A percentile compares a stretch with the other conserved stretches of the same genome.
These are phyloP conservation scores for Danionella cerebrum DNA, from an alignment of 2,113 vertebrate species.

Conservation along the genomic window DNA sequence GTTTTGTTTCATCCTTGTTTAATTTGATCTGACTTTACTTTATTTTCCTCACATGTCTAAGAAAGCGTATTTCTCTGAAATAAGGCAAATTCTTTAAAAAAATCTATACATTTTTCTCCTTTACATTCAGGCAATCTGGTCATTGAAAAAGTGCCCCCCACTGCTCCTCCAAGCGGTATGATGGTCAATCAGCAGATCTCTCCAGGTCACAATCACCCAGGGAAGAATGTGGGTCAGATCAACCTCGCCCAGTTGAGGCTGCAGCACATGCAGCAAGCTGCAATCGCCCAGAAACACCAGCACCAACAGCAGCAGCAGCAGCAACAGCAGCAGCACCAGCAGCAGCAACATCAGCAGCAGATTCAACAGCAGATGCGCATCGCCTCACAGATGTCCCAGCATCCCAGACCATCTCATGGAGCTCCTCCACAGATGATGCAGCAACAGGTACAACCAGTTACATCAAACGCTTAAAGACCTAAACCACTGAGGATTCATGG, in stretches of 20 bases:
- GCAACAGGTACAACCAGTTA: slow-evolving; percentile 83
- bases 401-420: slow-evolving; percentile 73
- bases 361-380: slow-evolving; percentile 88
- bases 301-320: slow-evolving; percentile 77
- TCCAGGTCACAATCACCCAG: slow-evolving; percentile 79
- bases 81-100: too few relatives aligned
- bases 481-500: too few relatives aligned
- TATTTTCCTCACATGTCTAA: too few relatives aligned
- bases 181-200: slow-evolving; percentile 80
- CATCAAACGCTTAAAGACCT: too few relatives aligned
- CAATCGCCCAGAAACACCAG: slow-evolving; percentile 84
- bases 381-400: slow-evolving; percentile 79
- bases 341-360: slow-evolving; percentile 59
- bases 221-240: slow-evolving; percentile 87
- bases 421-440: slow-evolving; percentile 79
- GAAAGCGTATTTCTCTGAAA: too few relatives aligned
- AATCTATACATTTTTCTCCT: not conserved
- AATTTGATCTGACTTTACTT: too few relatives aligned
- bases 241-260: slow-evolving; percentile 92
- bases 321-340: slow-evolving; percentile 60
- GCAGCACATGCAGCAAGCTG: slow-evolving; percentile 93
- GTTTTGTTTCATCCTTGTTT: too few relatives aligned
- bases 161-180: slow-evolving; percentile 76
- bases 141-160: slow-evolving; percentile 83
- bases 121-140: slow-evolving; percentile 80